Evolutionary conservation across 35 echinoderm and acorn worm genomes (phyloP).

Genomic region (Nesometra sesokonis): DNA sequence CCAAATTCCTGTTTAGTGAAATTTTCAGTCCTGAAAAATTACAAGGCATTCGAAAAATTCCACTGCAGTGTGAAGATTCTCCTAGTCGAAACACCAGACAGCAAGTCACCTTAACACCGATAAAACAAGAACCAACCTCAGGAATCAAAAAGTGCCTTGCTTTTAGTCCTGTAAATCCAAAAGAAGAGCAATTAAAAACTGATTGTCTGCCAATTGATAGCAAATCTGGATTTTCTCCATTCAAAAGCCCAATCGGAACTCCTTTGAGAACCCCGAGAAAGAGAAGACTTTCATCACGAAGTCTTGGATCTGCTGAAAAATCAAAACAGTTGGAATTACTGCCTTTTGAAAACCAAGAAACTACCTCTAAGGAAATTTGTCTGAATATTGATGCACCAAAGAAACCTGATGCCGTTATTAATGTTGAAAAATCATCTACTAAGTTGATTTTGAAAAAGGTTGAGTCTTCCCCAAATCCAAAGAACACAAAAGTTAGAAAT

Average conservation of each 20-base stretch:
- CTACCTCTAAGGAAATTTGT: background rate
- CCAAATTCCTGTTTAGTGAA: background rate
- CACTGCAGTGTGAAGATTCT: background rate
- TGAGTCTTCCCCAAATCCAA: background rate
- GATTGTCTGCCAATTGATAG: background rate
- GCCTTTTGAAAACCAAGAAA: background rate
- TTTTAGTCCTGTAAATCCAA: background rate
- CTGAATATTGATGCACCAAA: background rate
- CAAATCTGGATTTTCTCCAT: background rate
- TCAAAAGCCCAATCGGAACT: background rate
- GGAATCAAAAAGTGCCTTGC: background rate
- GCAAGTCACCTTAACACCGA: background rate
- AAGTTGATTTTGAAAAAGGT: background rate
- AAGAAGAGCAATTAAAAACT: background rate
- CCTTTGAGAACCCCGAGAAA: background rate
- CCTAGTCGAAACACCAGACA: background rate
- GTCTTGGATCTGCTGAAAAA: background rate
- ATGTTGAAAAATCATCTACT: background rate
- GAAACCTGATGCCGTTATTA: background rate
- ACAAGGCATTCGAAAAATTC: background rate
- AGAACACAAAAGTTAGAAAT: background rate
- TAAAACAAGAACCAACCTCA: background rate
- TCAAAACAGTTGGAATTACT: background rate
- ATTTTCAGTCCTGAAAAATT: background rate
- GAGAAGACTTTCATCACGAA: background rate